phyloP scores from a whole-genome alignment of 2,888 invertebrate genomes.

The Sipha maydis region DNA sequence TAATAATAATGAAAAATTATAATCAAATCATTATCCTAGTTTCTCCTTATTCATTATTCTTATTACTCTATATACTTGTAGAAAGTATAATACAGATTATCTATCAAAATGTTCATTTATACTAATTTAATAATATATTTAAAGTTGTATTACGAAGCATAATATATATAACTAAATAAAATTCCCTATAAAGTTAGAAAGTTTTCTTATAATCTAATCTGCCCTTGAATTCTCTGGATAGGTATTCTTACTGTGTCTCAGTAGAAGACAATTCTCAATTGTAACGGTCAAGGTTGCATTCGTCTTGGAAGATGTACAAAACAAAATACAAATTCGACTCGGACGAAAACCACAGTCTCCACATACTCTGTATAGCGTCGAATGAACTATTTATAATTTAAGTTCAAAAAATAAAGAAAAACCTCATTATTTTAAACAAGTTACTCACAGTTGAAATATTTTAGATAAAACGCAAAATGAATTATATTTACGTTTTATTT shows the following conservation, averaged over 20 bases:
- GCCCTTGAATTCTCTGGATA: slow-evolving; percentile 41
- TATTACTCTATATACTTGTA: neutral
- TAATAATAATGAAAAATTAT: neutral
- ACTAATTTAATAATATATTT: neutral
- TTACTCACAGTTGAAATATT: neutral
- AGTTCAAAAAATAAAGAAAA: neutral
- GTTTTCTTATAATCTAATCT: slow-evolving; percentile 12
- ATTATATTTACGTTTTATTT: neutral
- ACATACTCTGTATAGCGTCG: neutral
- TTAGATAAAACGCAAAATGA: neutral
- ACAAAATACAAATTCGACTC: slow-evolving; percentile 40
- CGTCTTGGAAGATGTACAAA: slow-evolving; percentile 39
- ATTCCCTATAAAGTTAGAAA: slow-evolving; percentile 7
- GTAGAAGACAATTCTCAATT: slow-evolving; percentile 44
- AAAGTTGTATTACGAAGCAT: neutral
- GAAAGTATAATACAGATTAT: neutral
- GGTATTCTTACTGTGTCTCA: slow-evolving; percentile 13
- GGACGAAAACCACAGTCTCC: slow-evolving; percentile 7
- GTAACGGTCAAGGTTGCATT: slow-evolving; percentile 58
- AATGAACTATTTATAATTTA: neutral
- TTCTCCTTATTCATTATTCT: neutral
- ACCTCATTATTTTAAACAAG: slow-evolving; percentile 10
- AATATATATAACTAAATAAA: neutral
- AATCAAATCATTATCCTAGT: neutral
- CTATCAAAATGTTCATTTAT: neutral